Percentiles rank a stretch among this genome's conserved stretches.
phyloP scores from a whole-genome alignment of 2,113 vertebrate genomes.

The Cryptotis parvus region DNA sequence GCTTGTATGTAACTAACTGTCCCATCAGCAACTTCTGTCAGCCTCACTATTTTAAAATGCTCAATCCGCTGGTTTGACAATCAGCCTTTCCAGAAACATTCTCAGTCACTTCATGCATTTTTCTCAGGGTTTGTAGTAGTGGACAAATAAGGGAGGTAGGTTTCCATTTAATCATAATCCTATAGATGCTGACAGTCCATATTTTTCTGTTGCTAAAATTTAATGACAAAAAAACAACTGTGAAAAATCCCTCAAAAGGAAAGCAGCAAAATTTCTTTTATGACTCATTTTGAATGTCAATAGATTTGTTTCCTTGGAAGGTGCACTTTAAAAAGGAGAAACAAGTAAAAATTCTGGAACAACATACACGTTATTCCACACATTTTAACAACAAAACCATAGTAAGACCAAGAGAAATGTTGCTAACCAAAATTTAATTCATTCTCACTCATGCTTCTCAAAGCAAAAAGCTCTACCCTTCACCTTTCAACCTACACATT shows the following conservation, averaged over 20 bases:
- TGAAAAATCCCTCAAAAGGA: constrained; percentile 72
- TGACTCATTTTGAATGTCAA: constrained; percentile 73
- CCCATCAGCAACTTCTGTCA: constrained; percentile 66
- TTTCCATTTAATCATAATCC: constrained; percentile 74
- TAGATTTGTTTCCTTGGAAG: constrained; percentile 53
- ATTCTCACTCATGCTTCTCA: not conserved
- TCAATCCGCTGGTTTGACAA: constrained; percentile 22
- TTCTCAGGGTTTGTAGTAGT: constrained; percentile 59
- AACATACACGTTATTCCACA: constrained; percentile 33
- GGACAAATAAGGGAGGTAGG: constrained; percentile 37
- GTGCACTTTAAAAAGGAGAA: constrained; percentile 65
- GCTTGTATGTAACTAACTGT: constrained; percentile 55
- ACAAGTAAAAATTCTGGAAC: constrained; percentile 41
- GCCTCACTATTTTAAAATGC: not conserved
- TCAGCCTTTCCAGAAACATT: constrained; percentile 70
- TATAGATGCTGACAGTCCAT: constrained; percentile 53
- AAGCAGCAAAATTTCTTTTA: constrained; percentile 61
- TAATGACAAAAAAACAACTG: constrained; percentile 36
- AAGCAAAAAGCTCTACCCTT: not conserved
- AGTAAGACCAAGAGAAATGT: constrained; percentile 20
- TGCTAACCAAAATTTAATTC: not conserved
- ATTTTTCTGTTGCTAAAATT: constrained; percentile 75
- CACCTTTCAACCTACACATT: not conserved
- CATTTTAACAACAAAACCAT: not conserved
- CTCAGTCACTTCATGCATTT: constrained; percentile 73